These are phyloP conservation scores for Pachyseris speciosa DNA, from an alignment of 64 coral and sea anemone genomes.

Conservation along the genomic window DNA sequence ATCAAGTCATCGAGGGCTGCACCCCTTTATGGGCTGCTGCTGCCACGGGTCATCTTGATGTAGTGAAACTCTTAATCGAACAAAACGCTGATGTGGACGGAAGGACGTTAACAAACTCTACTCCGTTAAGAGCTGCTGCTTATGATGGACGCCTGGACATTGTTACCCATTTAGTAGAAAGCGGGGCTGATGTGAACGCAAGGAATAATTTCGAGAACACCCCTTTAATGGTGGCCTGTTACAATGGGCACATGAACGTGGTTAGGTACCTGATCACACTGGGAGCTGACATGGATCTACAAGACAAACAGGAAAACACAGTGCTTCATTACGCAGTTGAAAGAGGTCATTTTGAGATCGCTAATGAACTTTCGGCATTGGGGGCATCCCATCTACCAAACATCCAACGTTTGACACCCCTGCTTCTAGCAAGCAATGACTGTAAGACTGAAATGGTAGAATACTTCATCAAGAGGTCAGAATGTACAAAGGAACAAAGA, in stretches of 20 bases:
- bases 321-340: constrained; percentile 83
- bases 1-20: constrained; percentile 53
- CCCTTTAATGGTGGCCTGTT: constrained; percentile 86
- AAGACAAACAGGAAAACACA: constrained; percentile 84
- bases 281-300: constrained; percentile 69
- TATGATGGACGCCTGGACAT: constrained; percentile 67
- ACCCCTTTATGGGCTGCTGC: constrained; percentile 60
- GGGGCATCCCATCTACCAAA: constrained; percentile 57
- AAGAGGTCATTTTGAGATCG: constrained; percentile 73
- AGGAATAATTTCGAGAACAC: constrained; percentile 88
- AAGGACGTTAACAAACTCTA: constrained; percentile 50
- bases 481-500: constrained; percentile 54
- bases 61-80: constrained; percentile 46
- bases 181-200: constrained; percentile 81
- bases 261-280: constrained; percentile 67
- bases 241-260: constrained; percentile 79
- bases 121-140: constrained; percentile 40
- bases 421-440: constrained; percentile 77
- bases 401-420: constrained; percentile 69
- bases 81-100: constrained; percentile 39
- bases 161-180: constrained; percentile 70
- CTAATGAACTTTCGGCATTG: constrained; percentile 56
- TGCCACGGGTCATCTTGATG: constrained; percentile 35
- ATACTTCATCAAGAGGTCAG: constrained; percentile 63
- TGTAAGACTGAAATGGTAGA: constrained; percentile 86